These are phyloP conservation scores for Alviniconcha strummeri DNA, from an alignment of 2,888 invertebrate genomes.

Conservation along the genomic window DNA sequence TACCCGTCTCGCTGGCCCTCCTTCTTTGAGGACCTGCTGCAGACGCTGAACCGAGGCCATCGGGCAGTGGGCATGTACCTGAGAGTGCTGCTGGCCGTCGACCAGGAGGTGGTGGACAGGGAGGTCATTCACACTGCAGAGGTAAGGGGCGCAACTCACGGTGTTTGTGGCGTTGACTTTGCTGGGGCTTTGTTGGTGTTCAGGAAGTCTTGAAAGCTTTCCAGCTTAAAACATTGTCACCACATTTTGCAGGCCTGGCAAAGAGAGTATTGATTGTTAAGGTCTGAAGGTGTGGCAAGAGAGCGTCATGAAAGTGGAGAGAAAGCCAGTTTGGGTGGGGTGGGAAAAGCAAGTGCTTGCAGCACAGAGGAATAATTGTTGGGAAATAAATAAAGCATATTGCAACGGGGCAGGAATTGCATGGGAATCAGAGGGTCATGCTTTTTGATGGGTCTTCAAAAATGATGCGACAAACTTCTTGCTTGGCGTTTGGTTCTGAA, in stretches of 20 bases:
- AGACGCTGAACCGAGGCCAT: slow-evolving; percentile 69
- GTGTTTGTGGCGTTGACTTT: neutral
- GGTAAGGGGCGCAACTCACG: slow-evolving; percentile 49
- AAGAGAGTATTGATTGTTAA: neutral
- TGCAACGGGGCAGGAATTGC: too few relatives aligned
- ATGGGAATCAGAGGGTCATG: too few relatives aligned
- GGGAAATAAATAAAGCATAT: too few relatives aligned
- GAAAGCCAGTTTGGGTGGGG: too few relatives aligned
- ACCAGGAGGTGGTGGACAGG: slow-evolving; percentile 77
- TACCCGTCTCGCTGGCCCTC: slow-evolving; percentile 76
- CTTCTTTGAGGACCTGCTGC: slow-evolving; percentile 76
- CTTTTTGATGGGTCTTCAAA: too few relatives aligned
- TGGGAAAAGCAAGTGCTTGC: too few relatives aligned
- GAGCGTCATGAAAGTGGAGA: too few relatives aligned
- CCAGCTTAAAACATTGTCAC: neutral
- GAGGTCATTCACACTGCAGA: slow-evolving; percentile 73
- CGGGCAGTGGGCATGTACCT: slow-evolving; percentile 76
- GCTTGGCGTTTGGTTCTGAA: too few relatives aligned
- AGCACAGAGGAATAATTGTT: too few relatives aligned
- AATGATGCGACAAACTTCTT: too few relatives aligned
- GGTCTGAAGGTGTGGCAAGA: too few relatives aligned
- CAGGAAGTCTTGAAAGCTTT: neutral
- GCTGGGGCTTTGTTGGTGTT: neutral
- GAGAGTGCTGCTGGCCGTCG: slow-evolving; percentile 76
- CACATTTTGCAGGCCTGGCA: neutral